Base-by-base conservation (phyloP, 2,797 vertebrate genomes). In the Chelidonichthys spinosus region DNA sequence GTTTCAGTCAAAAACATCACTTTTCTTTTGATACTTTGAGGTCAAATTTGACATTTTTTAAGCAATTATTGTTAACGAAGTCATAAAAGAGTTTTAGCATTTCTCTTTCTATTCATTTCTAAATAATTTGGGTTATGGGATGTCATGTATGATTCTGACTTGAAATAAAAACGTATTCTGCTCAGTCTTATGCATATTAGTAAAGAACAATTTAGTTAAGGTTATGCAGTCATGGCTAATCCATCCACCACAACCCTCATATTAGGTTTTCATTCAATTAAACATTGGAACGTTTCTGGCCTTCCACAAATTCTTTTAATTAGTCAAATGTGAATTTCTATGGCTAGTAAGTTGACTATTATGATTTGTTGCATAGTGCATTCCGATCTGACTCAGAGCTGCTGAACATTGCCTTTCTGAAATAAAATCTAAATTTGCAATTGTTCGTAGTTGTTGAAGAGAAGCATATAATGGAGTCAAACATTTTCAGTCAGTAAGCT, bases 361-460 rank as follows among this genome's bases (percentile, higher is more conserved):
- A 6, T 15, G 54, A 15, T 36, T 56, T 36, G 14, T 56, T 36
- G n/a, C 8, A 4, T 36, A 55, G 4, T 53, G 52, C 53, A 36
- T 36, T 35, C 33, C 15, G 6, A 58, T 58, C 39, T 58, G 55
- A 58, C 36, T n/a, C n/a, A 35, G 4, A 17, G 54, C 25, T 25
- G 25, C 25, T 56, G 15, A 37, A 56, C 54, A n/a, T 56, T 37
- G 35, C 54, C 8, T 36, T 55, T 36, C 15, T 33, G 53, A 33
- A 56, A 35, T 40, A n/a, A 58, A 58, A 58, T 18, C 8, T 10
- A 58, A 58, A 25, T 63, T 47, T 63, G 33, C 11, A 36, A n/a
- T 7, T 36, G 33, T 39, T 47, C 6, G n/a, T 10, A 64, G 62
- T 10, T 42, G 37, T 40, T 35, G 13, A 35, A 11, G 6, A 66